A percentile compares a stretch with the other conserved stretches of the same genome.
These are phyloP conservation scores for Neodiprion lecontei DNA, from an alignment of 1,140 invertebrate genomes.

Conservation along the genomic window DNA sequence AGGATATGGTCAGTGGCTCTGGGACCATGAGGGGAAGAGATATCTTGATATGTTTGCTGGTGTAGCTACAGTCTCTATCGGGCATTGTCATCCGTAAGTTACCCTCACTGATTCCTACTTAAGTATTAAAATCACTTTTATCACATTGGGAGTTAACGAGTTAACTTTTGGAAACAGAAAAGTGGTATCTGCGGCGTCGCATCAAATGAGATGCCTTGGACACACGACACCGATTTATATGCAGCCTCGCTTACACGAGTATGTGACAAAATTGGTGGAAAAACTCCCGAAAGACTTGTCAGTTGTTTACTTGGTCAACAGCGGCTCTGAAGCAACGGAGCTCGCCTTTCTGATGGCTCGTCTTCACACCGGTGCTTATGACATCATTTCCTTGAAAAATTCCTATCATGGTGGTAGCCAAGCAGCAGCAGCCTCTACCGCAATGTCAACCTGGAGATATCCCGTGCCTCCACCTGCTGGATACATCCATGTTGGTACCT, in stretches of 20 bases:
- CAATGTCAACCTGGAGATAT: conserved; percentile 80
- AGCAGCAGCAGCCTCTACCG: conserved; percentile 83
- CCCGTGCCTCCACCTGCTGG: conserved; percentile 77
- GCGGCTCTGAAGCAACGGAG: conserved; percentile 97
- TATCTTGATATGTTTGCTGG: conserved; percentile 96
- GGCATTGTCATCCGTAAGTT: conserved; percentile 96
- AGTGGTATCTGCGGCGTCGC: conserved; percentile 76
- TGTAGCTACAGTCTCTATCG: conserved; percentile 96
- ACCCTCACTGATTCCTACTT: not conserved
- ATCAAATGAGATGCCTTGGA: conserved; percentile 85
- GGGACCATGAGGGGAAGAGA: conserved; percentile 82
- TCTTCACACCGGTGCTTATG: conserved; percentile 82
- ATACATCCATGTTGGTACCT: conserved; percentile 78
- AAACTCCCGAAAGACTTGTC: conserved; percentile 82
- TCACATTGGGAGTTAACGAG: not conserved
- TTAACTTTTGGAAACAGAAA: conserved; percentile 62
- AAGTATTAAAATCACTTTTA: not conserved
- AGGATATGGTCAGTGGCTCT: conserved; percentile 92
- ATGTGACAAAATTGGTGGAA: conserved; percentile 78
- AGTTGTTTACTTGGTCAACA: conserved; percentile 93
- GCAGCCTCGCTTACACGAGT: conserved; percentile 90
- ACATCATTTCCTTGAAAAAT: conserved; percentile 87
- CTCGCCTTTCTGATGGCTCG: conserved; percentile 88
- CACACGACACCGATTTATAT: conserved; percentile 93
- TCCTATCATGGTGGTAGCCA: conserved; percentile 91